Base-by-base conservation (phyloP, 2,888 invertebrate genomes). In the Macrostomum cliftonense region DNA sequence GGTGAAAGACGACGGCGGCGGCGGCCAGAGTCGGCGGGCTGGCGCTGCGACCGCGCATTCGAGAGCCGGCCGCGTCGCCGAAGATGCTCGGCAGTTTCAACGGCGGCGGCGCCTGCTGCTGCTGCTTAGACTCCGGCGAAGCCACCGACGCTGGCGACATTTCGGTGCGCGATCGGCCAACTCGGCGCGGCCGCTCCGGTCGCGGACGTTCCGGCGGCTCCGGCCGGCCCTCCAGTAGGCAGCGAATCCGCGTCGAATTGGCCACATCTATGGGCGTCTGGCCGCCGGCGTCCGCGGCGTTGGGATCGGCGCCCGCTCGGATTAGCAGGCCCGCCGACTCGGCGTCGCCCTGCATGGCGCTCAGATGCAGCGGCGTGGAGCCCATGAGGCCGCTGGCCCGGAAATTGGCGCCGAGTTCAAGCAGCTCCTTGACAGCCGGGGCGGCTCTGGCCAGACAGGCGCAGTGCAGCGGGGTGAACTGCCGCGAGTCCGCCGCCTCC, bases 381-480 rank as follows among this genome's bases (percentile, higher is more conserved):
- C 46, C 46, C 12, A 13, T 42, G 44, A 46, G 39, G 14, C 13
- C 39, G 40, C 7, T 40, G 40, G 16, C 40, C 2, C 40, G 40
- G 40, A 5, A 11, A 11, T 9, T 19, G 40, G 65, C 60, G 16
- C 67, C 67, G 12, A 62, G 61, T 11, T 62, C 60, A 12, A 64
- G 51, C 44, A 68, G 54, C 1, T 60, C 60, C 37, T 57, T 55
- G 1, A 65, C 55, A 38, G 63, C 60, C 2, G 58, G 58, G 13
- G 59, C 56, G 53, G 63, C 66, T 2, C 66, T 67, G 28, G 59
- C 59, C 54, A 64, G 61, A 1, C 64, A 63, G 2, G 67, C 68
- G 56, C 61, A 63, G 55, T 68, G 68, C 20, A 68, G 58, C 9
- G 68, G 64, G 2, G 62, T 61, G 55, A 63, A 65, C 49, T 60